Evolutionary conservation across 2,888 invertebrate species (phyloP), one percentile per base, ranked within the genome.

Genomic region (Anorthoa munda): DNA sequence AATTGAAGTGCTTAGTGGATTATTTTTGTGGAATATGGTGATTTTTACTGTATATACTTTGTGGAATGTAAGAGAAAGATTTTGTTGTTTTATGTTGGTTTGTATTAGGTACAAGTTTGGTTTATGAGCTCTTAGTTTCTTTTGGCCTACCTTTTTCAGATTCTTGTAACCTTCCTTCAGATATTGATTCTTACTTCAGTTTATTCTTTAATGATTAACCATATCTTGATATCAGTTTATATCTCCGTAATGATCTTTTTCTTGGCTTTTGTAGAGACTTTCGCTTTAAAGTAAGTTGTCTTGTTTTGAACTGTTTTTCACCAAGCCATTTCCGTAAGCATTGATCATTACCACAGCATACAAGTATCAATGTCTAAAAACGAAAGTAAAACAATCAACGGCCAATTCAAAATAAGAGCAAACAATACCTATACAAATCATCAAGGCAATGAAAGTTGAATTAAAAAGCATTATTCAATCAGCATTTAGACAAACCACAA

Each of bases 401-500:
- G 15, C 1, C 46, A 53, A 53, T 67, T 31, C 61, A 39, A 68
- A 77, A 69, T 67, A 13, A 77, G 61, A 59, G 64, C 45, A 66
- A 72, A 70, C 48, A 31, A 81, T 63, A 78, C 63, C 53, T 2
- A 72, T 55, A 68, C 21, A 78, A 53, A 64, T 76, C 45, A 76
- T 50, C n/a, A 68, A 66, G 26, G 74, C 66, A 77, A 86, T 76
- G 55, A 66, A 87, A 80, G 51, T 81, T 66, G 77, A 86, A 89
- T 85, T 81, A 84, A 82, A 81, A 83, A 74, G 60, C 70, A 82
- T 84, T 84, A 87, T 85, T 84, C 83, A 78, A 78, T 81, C 73
- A 86, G 84, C 79, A 85, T 82, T 86, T 85, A 79, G 70, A 71
- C 77, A 72, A 80, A 79, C 86, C 84, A 81, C 86, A 88, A 86